Evolutionary conservation across 2,888 invertebrate species (phyloP).

Genomic region (Eueremaeus valkanovi): DNA sequence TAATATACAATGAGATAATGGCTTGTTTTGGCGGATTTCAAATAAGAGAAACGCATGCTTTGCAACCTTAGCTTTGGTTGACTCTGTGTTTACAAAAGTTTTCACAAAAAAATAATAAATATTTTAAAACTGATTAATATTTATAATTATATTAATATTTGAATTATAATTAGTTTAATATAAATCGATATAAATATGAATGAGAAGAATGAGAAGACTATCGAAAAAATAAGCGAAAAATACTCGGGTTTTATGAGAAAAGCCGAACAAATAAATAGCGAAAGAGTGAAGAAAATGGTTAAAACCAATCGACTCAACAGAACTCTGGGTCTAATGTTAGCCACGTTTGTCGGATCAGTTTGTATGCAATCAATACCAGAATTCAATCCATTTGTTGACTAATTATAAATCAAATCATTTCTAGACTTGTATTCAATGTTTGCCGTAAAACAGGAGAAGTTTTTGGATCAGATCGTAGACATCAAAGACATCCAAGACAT

Average conservation of each 20-base stretch:
- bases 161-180: no score
- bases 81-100: no score
- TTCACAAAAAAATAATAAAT: no score
- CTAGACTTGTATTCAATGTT: constrained; percentile 53
- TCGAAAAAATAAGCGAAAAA: constrained; percentile 17
- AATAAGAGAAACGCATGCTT: no score
- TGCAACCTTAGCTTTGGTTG: no score
- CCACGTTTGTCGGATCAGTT: constrained; percentile 40
- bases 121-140: no score
- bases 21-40: no score
- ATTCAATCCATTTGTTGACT: neutral
- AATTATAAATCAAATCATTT: neutral
- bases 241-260: constrained; percentile 36
- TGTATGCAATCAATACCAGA: constrained; percentile 24
- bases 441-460: constrained; percentile 83
- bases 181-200: no score
- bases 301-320: constrained; percentile 23
- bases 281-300: constrained; percentile 20
- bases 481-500: constrained; percentile 57
- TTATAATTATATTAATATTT: no score
- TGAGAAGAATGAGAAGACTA: neutral
- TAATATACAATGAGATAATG: no score
- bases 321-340: constrained; percentile 25
- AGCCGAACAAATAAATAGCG: constrained; percentile 32
- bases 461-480: constrained; percentile 87